Conservation (phyloP, 2,888 invertebrate species). For the Quadroppia sp. region DNA sequence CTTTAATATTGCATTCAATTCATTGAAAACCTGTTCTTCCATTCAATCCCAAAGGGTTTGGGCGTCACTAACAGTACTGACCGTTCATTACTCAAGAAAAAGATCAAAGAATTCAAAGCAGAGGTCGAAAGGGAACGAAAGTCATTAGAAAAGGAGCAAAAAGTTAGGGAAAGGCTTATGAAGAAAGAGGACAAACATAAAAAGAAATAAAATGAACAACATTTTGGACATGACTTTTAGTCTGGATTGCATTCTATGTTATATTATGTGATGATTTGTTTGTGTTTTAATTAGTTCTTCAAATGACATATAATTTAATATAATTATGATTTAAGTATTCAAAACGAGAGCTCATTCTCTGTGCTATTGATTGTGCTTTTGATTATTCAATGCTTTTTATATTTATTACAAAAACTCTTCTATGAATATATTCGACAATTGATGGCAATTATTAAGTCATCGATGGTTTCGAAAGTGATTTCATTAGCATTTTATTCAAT, state of each 20-base stretch:
- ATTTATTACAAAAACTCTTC: neutral
- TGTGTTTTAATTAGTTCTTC: too few relatives aligned
- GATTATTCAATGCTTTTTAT: too few relatives aligned
- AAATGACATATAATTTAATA: neutral
- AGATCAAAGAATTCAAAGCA: constrained; percentile 57
- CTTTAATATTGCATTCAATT: neutral
- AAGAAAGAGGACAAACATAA: constrained; percentile 43
- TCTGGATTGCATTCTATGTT: neutral
- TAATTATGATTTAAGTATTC: too few relatives aligned
- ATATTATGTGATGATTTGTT: neutral
- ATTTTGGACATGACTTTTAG: neutral
- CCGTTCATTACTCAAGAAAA: constrained; percentile 57
- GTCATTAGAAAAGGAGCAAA: constrained; percentile 59
- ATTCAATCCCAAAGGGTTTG: constrained; percentile 52
- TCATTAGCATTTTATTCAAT: neutral
- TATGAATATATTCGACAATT: neutral
- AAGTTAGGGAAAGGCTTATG: constrained; percentile 56
- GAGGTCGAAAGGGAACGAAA: constrained; percentile 56
- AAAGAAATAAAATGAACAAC: constrained; percentile 41
- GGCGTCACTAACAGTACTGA: constrained; percentile 57
- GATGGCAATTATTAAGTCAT: neutral
- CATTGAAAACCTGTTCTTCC: constrained; percentile 18
- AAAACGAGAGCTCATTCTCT: too few relatives aligned
- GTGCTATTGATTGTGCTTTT: too few relatives aligned
- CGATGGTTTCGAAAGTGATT: neutral